Conservation (phyloP, 2,113 vertebrate genomes). For the Lepus europaeus region DNA sequence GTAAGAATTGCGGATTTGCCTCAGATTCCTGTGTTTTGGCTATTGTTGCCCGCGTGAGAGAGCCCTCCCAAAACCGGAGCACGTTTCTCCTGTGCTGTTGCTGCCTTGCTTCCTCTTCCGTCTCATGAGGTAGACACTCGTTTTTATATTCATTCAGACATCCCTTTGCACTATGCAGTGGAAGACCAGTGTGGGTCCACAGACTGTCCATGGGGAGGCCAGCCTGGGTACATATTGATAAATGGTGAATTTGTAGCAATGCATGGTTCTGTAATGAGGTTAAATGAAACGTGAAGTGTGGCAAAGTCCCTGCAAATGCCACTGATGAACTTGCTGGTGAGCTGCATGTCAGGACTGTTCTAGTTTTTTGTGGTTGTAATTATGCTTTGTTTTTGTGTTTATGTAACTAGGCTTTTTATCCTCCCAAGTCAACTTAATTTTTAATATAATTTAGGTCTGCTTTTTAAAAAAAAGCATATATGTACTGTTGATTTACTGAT, state of each 20-base stretch:
- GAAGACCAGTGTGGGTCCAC: conserved; percentile 69
- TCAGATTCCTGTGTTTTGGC: neutral
- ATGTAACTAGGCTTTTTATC: conserved; percentile 47
- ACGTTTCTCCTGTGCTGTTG: conserved; percentile 65
- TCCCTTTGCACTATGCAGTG: conserved; percentile 81
- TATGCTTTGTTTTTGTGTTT: conserved; percentile 26
- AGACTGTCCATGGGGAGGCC: conserved; percentile 75
- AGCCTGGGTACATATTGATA: conserved; percentile 85
- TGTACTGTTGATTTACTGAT: neutral
- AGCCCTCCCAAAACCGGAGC: neutral
- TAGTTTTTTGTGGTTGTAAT: neutral
- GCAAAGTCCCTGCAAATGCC: conserved; percentile 80
- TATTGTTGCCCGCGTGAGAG: neutral
- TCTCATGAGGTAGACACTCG: conserved; percentile 82
- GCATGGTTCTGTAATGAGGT: conserved; percentile 91
- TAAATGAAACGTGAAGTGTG: conserved; percentile 90
- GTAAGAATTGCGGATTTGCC: conserved; percentile 2
- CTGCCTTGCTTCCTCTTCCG: conserved; percentile 62
- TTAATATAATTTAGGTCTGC: conserved; percentile 19
- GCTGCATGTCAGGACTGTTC: conserved; percentile 21
- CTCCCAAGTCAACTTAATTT: conserved; percentile 7
- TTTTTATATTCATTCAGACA: conserved; percentile 83
- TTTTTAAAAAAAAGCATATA: neutral
- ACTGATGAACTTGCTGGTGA: conserved; percentile 77
- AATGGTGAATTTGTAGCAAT: conserved; percentile 91